Conservation (phyloP, 2,113 vertebrate genomes). For the Mustelus asterias region DNA sequence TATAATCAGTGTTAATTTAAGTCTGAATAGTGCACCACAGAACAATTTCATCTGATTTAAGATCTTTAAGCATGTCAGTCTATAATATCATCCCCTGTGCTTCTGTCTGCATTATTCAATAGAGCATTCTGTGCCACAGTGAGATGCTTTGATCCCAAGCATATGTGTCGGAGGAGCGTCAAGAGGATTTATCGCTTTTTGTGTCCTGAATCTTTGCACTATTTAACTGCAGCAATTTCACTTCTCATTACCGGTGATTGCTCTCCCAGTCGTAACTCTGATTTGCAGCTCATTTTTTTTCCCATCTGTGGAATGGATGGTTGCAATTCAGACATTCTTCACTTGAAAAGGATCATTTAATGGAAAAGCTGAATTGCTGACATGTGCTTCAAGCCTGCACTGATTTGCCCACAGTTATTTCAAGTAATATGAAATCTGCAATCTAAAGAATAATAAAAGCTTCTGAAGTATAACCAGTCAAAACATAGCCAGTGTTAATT, state of each 20-base stretch:
- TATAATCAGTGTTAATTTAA: background rate
- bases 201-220: background rate
- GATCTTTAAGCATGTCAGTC: background rate
- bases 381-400: background rate
- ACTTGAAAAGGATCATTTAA: background rate
- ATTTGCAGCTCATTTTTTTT: background rate
- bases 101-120: background rate
- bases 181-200: background rate
- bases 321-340: background rate
- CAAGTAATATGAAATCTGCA: background rate
- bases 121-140: background rate
- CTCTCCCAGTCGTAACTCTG: background rate
- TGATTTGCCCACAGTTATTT: background rate
- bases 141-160: background rate
- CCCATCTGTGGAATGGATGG: background rate
- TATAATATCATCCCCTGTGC: background rate
- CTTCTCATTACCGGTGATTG: background rate
- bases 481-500: background rate
- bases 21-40: background rate
- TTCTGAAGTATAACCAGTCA: background rate
- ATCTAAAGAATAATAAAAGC: background rate
- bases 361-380: background rate
- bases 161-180: background rate
- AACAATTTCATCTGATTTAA: constrained; percentile 14
- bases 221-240: background rate